Conservation (phyloP, 1,140 invertebrate species). For the Dendroctonus ponderosae region DNA sequence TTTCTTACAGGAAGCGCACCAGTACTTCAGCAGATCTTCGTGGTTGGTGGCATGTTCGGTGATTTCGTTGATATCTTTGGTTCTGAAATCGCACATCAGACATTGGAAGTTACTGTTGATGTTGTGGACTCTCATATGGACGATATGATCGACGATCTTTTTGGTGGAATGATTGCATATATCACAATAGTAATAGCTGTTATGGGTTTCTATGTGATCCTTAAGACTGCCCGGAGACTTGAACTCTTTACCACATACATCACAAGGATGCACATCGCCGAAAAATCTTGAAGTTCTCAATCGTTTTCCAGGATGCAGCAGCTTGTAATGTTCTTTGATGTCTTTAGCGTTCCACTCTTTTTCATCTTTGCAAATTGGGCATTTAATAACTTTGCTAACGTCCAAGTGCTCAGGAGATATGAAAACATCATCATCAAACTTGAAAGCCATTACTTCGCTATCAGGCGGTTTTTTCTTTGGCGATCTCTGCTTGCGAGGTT, state of each 20-base stretch:
- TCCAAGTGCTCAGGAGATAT: conserved; percentile 26
- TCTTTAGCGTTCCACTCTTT: conserved; percentile 34
- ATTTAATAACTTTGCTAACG: conserved; percentile 30
- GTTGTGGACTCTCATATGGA: conserved; percentile 50
- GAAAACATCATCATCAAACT: conserved; percentile 26
- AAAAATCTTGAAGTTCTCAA: conserved; percentile 36
- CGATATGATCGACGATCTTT: conserved; percentile 41
- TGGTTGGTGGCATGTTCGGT: conserved; percentile 43
- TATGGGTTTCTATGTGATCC: conserved; percentile 55
- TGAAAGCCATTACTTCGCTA: conserved; percentile 7
- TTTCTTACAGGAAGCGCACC: conserved; percentile 48
- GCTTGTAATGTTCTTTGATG: conserved; percentile 39
- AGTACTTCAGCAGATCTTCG: conserved; percentile 42
- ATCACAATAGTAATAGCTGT: conserved; percentile 56
- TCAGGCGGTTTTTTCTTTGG: conserved; percentile 27
- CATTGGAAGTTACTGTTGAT: conserved; percentile 54
- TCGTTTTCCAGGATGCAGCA: conserved; percentile 37
- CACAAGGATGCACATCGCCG: conserved; percentile 64
- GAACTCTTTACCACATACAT: conserved; percentile 64
- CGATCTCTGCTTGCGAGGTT: conserved; percentile 12
- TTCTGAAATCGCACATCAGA: conserved; percentile 52
- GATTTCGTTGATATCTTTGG: conserved; percentile 41
- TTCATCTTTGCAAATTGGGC: conserved; percentile 38
- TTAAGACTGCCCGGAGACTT: conserved; percentile 36
- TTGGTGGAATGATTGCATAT: conserved; percentile 44